Percentiles rank a stretch among this genome's conserved stretches.
Conservation (phyloP, 2,113 vertebrate species). For the Pseudorhombus dupliciocellatus region DNA sequence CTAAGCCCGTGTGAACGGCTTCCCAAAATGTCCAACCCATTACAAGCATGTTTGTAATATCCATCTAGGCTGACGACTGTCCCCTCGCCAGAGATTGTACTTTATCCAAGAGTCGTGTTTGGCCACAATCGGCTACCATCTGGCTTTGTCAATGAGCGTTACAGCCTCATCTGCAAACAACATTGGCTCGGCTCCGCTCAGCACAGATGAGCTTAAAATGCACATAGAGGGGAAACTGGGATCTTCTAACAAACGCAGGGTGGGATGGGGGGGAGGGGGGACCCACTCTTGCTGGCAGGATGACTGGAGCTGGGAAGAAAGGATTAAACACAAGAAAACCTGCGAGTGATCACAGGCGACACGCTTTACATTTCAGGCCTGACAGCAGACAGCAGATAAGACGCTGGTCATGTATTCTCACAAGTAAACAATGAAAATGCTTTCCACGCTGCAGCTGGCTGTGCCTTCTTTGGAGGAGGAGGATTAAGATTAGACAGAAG, state of each 20-base stretch:
- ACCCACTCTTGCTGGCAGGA: conserved; percentile 48
- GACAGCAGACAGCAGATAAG: conserved; percentile 71
- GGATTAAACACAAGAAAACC: conserved; percentile 73
- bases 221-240: conserved; percentile 51
- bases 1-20: conserved; percentile 71
- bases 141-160: conserved; percentile 78
- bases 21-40: conserved; percentile 80
- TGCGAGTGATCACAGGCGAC: conserved; percentile 67
- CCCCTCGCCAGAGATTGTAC: conserved; percentile 78
- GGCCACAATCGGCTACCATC: conserved; percentile 82
- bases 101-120: conserved; percentile 81
- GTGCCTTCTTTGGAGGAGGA: conserved; percentile 43
- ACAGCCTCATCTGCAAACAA: conserved; percentile 81
- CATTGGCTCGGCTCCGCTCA: conserved; percentile 71
- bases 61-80: conserved; percentile 75
- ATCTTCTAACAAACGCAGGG: conserved; percentile 69
- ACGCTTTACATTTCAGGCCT: conserved; percentile 73
- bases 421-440: conserved; percentile 73
- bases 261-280: neutral
- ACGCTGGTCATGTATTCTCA: conserved; percentile 66
- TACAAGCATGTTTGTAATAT: conserved; percentile 81
- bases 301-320: conserved; percentile 65
- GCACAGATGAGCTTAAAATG: conserved; percentile 75
- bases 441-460: conserved; percentile 60
- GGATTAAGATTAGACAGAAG: conserved; percentile 75